Conservation (phyloP, 35 echinoderm and acorn worm genomes). For the Anneissia japonica region DNA sequence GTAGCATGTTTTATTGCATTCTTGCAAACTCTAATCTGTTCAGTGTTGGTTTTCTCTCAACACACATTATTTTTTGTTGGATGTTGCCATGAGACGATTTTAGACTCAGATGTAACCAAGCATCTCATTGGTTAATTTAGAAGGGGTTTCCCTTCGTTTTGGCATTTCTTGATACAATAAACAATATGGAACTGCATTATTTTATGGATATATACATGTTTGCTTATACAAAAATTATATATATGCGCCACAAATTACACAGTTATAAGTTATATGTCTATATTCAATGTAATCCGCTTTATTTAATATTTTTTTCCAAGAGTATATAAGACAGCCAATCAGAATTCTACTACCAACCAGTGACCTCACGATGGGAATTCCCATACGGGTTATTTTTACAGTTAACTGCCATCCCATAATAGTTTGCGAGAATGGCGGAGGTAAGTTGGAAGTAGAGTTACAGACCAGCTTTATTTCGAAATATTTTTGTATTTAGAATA, state of each 20-base stretch:
- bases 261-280: not conserved
- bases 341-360: not conserved
- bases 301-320: not conserved
- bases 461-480: not conserved
- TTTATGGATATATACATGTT: not conserved
- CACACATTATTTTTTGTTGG: not conserved
- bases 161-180: not conserved
- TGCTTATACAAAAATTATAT: not conserved
- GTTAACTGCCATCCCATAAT: conserved; percentile 81
- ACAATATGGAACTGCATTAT: not conserved
- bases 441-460: conserved; percentile 33
- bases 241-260: not conserved
- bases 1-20: no score
- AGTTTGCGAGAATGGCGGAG: conserved; percentile 80
- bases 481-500: not conserved
- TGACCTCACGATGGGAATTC: not conserved
- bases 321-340: not conserved
- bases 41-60: not conserved
- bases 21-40: no score
- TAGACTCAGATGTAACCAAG: not conserved
- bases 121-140: not conserved
- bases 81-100: not conserved
- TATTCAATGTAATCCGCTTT: not conserved
- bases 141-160: not conserved
- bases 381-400: conserved; percentile 49